These are phyloP conservation scores for Tetanocera ferruginea DNA, from an alignment of 2,888 invertebrate species.

Conservation along the genomic window DNA sequence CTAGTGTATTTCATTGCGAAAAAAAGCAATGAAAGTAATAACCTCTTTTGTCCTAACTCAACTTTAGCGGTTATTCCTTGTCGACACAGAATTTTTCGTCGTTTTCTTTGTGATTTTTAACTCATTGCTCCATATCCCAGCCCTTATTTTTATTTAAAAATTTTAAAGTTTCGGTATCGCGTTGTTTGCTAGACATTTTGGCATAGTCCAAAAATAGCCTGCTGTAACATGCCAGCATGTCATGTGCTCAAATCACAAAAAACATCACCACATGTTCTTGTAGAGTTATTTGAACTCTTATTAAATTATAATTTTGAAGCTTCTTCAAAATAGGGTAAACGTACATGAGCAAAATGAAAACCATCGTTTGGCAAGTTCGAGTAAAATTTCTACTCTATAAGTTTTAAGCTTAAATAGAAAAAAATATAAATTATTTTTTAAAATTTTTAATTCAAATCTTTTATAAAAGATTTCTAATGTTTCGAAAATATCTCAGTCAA, in stretches of 20 bases:
- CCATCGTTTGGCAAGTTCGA: not conserved
- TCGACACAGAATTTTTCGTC: no score
- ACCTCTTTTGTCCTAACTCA: no score
- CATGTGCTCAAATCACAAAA: not conserved
- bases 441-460: not conserved
- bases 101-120: no score
- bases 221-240: not conserved
- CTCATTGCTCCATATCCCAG: no score
- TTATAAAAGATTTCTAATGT: not conserved
- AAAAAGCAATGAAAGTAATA: no score
- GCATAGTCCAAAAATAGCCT: slow-evolving; percentile 22
- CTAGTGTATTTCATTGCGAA: no score
- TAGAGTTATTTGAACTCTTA: slow-evolving; percentile 1
- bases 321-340: not conserved
- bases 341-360: not conserved
- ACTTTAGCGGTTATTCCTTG: no score
- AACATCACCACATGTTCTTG: not conserved
- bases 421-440: not conserved
- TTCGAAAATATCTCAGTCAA: not conserved
- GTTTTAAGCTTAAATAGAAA: not conserved
- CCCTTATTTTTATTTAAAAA: no score
- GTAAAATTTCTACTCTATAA: not conserved
- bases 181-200: slow-evolving; percentile 24
- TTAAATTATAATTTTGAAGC: not conserved
- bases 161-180: no score